Percentiles rank a stretch among this genome's conserved stretches.
Conservation (phyloP, 2,113 vertebrate species). For the Corvus cornix region DNA sequence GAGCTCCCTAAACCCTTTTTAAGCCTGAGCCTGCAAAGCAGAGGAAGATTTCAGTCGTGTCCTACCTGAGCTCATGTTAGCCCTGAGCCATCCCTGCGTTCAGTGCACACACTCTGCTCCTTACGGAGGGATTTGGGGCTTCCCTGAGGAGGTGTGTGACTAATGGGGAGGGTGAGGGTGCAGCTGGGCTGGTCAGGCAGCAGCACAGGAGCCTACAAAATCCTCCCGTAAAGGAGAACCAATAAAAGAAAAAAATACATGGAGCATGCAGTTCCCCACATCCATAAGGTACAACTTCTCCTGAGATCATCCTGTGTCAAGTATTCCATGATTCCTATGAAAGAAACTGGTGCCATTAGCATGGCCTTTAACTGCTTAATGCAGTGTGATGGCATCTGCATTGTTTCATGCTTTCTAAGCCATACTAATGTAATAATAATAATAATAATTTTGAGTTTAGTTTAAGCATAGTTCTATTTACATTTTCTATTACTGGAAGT, state of each 20-base stretch:
- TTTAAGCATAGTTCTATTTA: background rate
- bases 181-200: slow-evolving; percentile 12
- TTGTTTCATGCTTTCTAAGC: background rate
- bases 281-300: background rate
- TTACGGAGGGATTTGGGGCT: background rate
- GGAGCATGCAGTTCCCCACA: background rate
- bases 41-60: background rate
- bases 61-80: slow-evolving; percentile 2
- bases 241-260: background rate
- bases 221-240: background rate
- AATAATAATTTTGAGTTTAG: background rate
- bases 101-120: background rate
- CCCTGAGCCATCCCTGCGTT: slow-evolving; percentile 18
- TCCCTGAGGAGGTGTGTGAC: background rate
- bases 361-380: background rate
- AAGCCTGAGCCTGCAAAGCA: background rate
- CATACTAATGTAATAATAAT: background rate
- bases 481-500: background rate
- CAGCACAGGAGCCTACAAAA: background rate
- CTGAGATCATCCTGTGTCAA: background rate
- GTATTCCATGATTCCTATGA: background rate
- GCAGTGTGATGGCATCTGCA: background rate
- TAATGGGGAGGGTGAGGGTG: slow-evolving; percentile 12
- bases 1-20: background rate
- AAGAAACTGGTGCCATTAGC: background rate